A percentile compares a stretch with the other conserved stretches of the same genome.
phyloP scores from a whole-genome alignment of 1,140 invertebrate genomes.

The Zeugodacus cucurbitae region DNA sequence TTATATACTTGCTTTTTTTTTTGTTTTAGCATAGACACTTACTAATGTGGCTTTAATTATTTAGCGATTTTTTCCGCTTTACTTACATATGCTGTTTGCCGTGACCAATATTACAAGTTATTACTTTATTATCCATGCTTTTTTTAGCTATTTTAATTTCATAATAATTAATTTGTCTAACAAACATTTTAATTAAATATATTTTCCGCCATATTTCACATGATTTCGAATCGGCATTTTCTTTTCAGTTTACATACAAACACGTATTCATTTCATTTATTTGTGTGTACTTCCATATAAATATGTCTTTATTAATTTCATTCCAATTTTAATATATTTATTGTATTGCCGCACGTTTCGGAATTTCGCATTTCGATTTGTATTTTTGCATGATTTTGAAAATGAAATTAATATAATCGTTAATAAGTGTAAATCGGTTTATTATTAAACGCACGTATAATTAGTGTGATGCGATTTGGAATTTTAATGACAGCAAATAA shows the following conservation, averaged over 20 bases:
- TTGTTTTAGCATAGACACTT: constrained; percentile 14
- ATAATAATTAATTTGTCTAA: constrained; percentile 10
- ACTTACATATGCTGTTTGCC: background rate
- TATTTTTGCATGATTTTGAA: background rate
- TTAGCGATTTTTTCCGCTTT: background rate
- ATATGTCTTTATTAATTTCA: background rate
- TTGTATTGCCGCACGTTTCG: background rate
- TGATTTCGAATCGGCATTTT: background rate
- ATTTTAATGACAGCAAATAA: too few relatives aligned
- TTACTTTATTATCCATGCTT: background rate
- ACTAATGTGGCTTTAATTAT: background rate
- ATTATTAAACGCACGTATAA: too few relatives aligned
- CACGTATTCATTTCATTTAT: too few relatives aligned
- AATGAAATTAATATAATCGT: background rate
- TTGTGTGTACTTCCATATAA: background rate
- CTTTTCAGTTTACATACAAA: background rate
- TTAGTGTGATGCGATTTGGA: background rate
- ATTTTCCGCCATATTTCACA: background rate
- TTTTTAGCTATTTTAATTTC: background rate
- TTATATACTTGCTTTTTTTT: background rate
- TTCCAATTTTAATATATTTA: background rate
- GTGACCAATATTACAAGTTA: background rate
- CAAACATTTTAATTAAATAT: constrained; percentile 28
- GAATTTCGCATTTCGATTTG: background rate
- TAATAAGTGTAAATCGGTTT: background rate